Base-by-base conservation (phyloP, 2,888 invertebrate genomes). In the Steinernema scapterisci region DNA sequence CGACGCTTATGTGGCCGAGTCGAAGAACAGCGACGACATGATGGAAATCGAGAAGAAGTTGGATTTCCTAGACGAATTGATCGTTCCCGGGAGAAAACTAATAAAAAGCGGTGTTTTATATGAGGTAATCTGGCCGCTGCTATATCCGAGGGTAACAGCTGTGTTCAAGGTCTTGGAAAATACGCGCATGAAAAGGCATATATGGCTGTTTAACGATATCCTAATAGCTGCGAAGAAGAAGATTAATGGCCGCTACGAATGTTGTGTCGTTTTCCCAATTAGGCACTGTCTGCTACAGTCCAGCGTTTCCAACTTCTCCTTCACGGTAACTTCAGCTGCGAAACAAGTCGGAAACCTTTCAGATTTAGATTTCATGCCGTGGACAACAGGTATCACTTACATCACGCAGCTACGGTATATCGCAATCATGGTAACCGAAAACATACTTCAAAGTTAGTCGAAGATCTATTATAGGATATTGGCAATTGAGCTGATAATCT, bases 201-300 rank as follows among this genome's bases (percentile, higher is more conserved):
- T 63, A 9, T 63, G 63, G 63, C 31, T 63, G 13, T 63, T 63
- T 27, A 63, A 27, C 38, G 63, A 63, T 27, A 63, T 63, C 31
- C 19, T 63, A 6, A 27, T 63, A n/a, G 31, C 63, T 3, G 63
- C 16, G 16, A 63, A 27, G 63, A 63, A 63, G 31, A 63, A 63
- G 31, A n/a, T 63, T 6, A 63, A 63, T 19, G 63, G 63, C 3
- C 63, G 38, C 31, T 63, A 31, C 31, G 63, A 63, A 6, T 63
- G 63, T 31, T 31, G 63, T 63, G 9, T 63, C 63, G 63, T 63
- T 16, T n/a, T 25, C 31, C 63, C 63, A 16, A n/a, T 63, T 1
- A 9, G 63, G 27, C 63, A 63, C 31, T 63, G 63, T 31, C 27
- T 27, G 6, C 9, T 63, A 63, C 7, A 9, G 16, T 63, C 31